These are phyloP conservation scores for Priocnemis perturbator DNA, from an alignment of 2,888 invertebrate species.

Conservation along the genomic window DNA sequence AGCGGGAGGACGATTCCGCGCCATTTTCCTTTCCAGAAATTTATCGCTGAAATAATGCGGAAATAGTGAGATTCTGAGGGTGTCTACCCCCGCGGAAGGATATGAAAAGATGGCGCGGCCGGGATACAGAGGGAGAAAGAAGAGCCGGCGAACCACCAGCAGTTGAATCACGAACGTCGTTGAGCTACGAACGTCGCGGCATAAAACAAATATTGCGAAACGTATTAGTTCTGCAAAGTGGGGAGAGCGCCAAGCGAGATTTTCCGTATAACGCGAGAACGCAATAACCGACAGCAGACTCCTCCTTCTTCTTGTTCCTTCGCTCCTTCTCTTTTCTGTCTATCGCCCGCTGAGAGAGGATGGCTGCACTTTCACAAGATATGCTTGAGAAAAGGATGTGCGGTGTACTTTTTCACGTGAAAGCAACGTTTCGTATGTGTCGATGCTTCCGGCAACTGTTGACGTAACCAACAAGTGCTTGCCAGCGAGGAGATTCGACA, in stretches of 20 bases:
- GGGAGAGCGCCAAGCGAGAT: conserved; percentile 47
- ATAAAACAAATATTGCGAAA: conserved; percentile 61
- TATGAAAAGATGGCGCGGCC: conserved; percentile 18
- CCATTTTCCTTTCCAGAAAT: conserved; percentile 58
- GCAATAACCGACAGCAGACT: conserved; percentile 28
- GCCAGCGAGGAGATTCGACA: too few relatives aligned
- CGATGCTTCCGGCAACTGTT: too few relatives aligned
- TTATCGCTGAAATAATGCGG: conserved; percentile 65
- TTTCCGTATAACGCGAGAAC: conserved; percentile 37
- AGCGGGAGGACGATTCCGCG: conserved; percentile 52
- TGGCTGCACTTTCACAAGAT: not conserved
- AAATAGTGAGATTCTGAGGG: conserved; percentile 58
- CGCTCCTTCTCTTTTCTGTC: not conserved
- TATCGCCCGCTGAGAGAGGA: too few relatives aligned
- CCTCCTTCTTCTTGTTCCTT: not conserved
- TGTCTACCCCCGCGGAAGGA: conserved; percentile 25
- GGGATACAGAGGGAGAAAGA: not conserved
- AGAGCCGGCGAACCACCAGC: conserved; percentile 8
- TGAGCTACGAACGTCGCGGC: conserved; percentile 8
- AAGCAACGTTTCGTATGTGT: too few relatives aligned
- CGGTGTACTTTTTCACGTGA: too few relatives aligned
- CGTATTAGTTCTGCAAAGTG: conserved; percentile 59
- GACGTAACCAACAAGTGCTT: too few relatives aligned
- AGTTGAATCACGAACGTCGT: conserved; percentile 33
- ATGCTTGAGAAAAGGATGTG: too few relatives aligned